These are phyloP conservation scores for Pipistrellus pipistrellus DNA, from an alignment of 2,797 vertebrate species.

Conservation along the genomic window DNA sequence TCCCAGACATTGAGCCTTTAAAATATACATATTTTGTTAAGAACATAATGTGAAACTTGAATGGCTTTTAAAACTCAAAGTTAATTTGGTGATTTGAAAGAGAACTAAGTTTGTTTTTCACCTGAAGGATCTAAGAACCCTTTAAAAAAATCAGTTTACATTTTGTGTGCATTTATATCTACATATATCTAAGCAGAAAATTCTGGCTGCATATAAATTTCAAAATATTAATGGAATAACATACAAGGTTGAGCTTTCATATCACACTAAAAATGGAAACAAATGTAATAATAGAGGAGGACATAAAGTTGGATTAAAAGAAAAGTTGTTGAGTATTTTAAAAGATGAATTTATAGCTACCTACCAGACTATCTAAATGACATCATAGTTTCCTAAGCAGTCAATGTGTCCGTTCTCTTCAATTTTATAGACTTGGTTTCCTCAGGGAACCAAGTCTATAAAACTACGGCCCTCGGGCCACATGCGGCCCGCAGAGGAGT, in stretches of 20 bases:
- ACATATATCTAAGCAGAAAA: slow-evolving; percentile 56
- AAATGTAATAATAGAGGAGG: slow-evolving; percentile 3
- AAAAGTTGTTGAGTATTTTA: slow-evolving; percentile 50
- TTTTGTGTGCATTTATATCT: slow-evolving; percentile 40
- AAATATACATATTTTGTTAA: not conserved
- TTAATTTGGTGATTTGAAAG: slow-evolving; percentile 64
- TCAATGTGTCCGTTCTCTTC: not conserved
- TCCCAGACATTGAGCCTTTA: slow-evolving; percentile 27
- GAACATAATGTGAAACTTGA: slow-evolving; percentile 43
- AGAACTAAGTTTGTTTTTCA: slow-evolving; percentile 52
- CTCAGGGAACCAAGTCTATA: no score
- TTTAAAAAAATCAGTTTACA: not conserved
- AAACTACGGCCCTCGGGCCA: no score
- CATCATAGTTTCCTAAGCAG: not conserved
- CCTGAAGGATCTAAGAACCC: slow-evolving; percentile 12
- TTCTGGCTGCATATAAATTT: slow-evolving; percentile 58
- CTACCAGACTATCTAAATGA: not conserved
- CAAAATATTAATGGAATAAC: slow-evolving; percentile 56
- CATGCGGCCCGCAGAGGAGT: no score
- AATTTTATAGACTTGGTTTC: not conserved
- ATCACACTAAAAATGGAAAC: slow-evolving; percentile 44
- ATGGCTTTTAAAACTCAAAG: slow-evolving; percentile 61
- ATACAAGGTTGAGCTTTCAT: slow-evolving; percentile 9
- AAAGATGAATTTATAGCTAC: slow-evolving; percentile 35
- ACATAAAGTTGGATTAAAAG: not conserved